Evolutionary conservation across 1,140 invertebrate genomes (phyloP), one percentile per base, ranked within the genome.

Genomic region (Musca domestica): DNA sequence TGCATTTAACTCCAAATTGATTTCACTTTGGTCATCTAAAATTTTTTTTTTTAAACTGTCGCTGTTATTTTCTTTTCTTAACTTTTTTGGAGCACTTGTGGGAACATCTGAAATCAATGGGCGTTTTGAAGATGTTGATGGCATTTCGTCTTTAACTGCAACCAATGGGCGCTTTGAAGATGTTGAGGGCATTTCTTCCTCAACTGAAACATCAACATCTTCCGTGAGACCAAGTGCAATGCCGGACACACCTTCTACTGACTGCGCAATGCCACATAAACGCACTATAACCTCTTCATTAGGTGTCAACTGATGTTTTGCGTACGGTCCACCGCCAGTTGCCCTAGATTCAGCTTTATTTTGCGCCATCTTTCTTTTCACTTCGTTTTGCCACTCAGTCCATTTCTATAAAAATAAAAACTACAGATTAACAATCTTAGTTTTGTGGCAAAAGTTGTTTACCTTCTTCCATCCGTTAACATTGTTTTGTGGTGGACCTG

Each of bases 51-150:
- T n/a, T n/a, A 64, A 27, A 27, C 56, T 22, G 10, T 61, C 23
- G 15, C 56, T 17, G 14, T 12, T 61, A 61, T 27, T 61, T 46
- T 64, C 25, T 3, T 2, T 41, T n/a, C n/a, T n/a, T n/a, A n/a
- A n/a, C n/a, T 34, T 19, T 34, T 64, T n/a, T n/a, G n/a, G n/a
- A n/a, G n/a, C n/a, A n/a, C n/a, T n/a, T n/a, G n/a, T n/a, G n/a
- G n/a, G n/a, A n/a, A n/a, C n/a, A n/a, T n/a, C n/a, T n/a, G n/a
- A n/a, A n/a, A n/a, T n/a, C n/a, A n/a, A n/a, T n/a, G 15, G 30
- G 17, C 61, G 61, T 41, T 64, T 46, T 46, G 27, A 17, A 19
- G 61, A 64, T 19, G 61, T 64, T 41, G 61, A 64, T 17, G 61
- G 61, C 25, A 64, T 64, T 41, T 64, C 61, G 19, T 64, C n/a